phyloP scores from a whole-genome alignment of 2,888 invertebrate species.

The Sepiola atlantica region DNA sequence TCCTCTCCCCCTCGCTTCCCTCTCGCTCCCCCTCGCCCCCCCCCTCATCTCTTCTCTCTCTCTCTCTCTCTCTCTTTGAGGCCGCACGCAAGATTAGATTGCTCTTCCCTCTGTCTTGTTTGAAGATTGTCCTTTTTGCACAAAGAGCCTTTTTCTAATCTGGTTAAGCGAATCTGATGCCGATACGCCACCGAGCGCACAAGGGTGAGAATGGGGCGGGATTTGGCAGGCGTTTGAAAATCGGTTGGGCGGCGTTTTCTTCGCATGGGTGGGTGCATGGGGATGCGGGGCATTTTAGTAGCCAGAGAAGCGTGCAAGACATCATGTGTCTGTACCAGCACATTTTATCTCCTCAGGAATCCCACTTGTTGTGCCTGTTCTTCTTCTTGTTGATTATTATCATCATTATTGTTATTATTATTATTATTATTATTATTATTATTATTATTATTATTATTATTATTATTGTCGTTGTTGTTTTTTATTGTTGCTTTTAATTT shows the following conservation, averaged over 20 bases:
- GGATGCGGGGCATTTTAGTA: neutral
- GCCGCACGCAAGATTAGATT: constrained; percentile 1
- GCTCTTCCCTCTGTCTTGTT: constrained; percentile 15
- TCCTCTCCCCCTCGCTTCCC: too few species aligned
- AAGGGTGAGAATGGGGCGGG: neutral
- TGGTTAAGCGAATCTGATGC: constrained; percentile 9
- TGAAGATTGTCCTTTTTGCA: constrained; percentile 12
- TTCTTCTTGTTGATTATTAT: neutral
- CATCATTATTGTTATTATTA: neutral
- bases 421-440: neutral
- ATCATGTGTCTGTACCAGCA: neutral
- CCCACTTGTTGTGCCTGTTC: neutral
- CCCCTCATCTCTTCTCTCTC: neutral
- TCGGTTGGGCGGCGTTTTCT: neutral
- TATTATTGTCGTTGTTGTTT: neutral
- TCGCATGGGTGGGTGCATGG: neutral
- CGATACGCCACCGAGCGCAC: neutral
- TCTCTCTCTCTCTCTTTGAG: neutral
- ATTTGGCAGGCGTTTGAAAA: neutral
- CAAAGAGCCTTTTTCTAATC: constrained; percentile 32
- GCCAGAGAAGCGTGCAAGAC: neutral
- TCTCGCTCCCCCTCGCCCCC: too few species aligned
- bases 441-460: neutral
- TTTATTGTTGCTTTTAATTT: neutral
- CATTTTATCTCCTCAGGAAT: neutral